These are phyloP conservation scores for Colius striatus DNA, from an alignment of 2,113 vertebrate species.

Conservation along the genomic window DNA sequence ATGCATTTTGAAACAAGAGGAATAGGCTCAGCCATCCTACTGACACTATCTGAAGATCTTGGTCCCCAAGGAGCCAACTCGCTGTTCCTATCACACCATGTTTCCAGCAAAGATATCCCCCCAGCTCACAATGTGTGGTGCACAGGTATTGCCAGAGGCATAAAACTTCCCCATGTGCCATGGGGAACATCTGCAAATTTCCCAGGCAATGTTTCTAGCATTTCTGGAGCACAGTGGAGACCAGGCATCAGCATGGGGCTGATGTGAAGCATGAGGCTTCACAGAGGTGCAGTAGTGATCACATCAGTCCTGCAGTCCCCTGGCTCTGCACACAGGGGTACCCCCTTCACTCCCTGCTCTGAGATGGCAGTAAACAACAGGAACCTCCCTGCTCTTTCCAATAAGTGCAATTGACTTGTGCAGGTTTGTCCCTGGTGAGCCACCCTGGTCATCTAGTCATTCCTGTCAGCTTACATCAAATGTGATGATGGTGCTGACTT, in stretches of 20 bases:
- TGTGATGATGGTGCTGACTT: not conserved
- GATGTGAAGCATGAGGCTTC: too few relatives aligned
- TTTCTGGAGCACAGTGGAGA: not conserved
- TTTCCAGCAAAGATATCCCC: not conserved
- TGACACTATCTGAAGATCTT: fast-evolving
- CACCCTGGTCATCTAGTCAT: not conserved
- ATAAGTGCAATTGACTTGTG: fast-evolving
- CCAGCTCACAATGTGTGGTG: fast-evolving
- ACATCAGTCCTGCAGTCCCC: not conserved
- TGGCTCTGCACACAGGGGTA: fast-evolving
- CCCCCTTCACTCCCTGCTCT: fast-evolving
- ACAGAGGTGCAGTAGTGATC: too few relatives aligned
- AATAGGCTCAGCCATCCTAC: not conserved
- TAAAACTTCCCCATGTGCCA: fast-evolving
- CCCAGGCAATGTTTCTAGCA: not conserved
- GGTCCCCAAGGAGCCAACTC: not conserved
- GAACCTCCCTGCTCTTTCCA: not conserved
- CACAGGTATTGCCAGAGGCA: too few relatives aligned
- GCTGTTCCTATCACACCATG: fast-evolving
- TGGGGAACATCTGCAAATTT: fast-evolving
- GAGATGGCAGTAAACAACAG: not conserved
- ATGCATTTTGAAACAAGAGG: fast-evolving
- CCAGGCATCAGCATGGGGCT: not conserved
- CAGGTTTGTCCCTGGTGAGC: not conserved
- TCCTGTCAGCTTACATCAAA: not conserved